Evolutionary conservation across 2,888 invertebrate genomes (phyloP).

Genomic region (Sericinus montela): DNA sequence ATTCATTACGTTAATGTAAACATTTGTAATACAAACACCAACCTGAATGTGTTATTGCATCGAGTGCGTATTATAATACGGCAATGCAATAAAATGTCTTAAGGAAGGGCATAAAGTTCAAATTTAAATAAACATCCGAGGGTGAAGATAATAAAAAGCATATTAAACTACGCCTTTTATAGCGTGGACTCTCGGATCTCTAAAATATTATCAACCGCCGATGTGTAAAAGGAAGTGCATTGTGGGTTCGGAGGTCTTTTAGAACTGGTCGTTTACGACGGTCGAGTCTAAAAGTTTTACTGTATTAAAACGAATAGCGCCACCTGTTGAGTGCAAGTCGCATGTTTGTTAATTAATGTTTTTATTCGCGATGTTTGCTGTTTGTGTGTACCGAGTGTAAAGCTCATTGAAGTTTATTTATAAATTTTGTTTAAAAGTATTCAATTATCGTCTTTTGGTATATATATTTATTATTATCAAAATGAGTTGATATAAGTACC

Average conservation of each 20-base stretch:
- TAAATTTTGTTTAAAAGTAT: too few species aligned
- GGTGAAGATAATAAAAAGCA: conserved; percentile 71
- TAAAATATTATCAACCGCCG: conserved; percentile 26
- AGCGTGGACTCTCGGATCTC: conserved; percentile 37
- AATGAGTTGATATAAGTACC: too few species aligned
- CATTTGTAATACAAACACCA: conserved; percentile 59
- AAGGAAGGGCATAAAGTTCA: conserved; percentile 42
- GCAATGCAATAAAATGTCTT: conserved; percentile 37
- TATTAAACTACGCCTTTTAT: conserved; percentile 56
- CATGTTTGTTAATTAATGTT: conserved; percentile 68
- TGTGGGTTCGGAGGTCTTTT: conserved; percentile 34
- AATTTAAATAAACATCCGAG: conserved; percentile 45
- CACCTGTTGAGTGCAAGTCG: conserved; percentile 69
- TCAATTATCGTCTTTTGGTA: too few species aligned
- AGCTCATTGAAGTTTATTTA: too few species aligned
- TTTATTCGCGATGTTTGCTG: conserved; percentile 38
- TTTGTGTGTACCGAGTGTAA: background rate
- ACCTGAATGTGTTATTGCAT: conserved; percentile 49
- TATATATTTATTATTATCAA: too few species aligned
- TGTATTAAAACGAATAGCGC: conserved; percentile 76
- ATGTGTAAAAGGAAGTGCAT: conserved; percentile 24
- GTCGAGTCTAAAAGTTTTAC: conserved; percentile 72
- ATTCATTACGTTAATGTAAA: conserved; percentile 51
- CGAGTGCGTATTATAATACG: conserved; percentile 26
- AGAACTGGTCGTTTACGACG: conserved; percentile 65